phyloP scores from a whole-genome alignment of 2,113 vertebrate species.

The Arenaria interpres region DNA sequence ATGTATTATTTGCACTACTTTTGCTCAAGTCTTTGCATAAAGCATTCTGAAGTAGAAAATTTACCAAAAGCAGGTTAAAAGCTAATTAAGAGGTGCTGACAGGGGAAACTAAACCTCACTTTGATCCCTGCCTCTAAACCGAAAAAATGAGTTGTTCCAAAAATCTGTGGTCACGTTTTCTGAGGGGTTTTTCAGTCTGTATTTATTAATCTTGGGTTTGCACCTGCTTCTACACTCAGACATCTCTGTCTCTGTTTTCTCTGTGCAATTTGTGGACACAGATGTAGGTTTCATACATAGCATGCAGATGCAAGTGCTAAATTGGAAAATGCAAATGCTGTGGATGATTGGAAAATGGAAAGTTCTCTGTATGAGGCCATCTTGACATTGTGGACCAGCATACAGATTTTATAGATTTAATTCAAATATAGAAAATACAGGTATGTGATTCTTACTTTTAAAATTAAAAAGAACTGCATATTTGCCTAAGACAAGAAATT shows the following conservation, averaged over 20 bases:
- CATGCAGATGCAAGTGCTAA: constrained; percentile 23
- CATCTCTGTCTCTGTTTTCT: background rate
- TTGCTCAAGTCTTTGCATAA: background rate
- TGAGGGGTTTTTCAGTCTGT: background rate
- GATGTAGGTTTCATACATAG: constrained; percentile 20
- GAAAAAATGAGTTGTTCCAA: background rate
- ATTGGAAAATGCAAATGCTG: background rate
- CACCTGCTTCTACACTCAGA: constrained; percentile 37
- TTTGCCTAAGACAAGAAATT: background rate
- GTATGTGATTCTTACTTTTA: background rate
- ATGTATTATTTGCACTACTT: background rate
- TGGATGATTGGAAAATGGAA: background rate
- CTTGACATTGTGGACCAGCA: background rate
- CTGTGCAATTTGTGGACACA: constrained; percentile 13
- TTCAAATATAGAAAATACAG: background rate
- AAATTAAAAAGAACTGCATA: background rate
- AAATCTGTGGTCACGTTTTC: constrained; percentile 15
- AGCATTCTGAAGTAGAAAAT: background rate
- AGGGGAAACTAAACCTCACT: background rate
- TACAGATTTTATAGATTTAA: background rate
- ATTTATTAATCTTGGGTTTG: constrained; percentile 22
- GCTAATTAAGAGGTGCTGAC: background rate
- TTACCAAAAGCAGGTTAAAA: background rate
- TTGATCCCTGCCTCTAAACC: background rate
- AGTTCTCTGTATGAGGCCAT: background rate